Percentiles rank a stretch among this genome's conserved stretches.
Conservation (phyloP, 1,140 invertebrate genomes). For the Triops longicaudatus region DNA sequence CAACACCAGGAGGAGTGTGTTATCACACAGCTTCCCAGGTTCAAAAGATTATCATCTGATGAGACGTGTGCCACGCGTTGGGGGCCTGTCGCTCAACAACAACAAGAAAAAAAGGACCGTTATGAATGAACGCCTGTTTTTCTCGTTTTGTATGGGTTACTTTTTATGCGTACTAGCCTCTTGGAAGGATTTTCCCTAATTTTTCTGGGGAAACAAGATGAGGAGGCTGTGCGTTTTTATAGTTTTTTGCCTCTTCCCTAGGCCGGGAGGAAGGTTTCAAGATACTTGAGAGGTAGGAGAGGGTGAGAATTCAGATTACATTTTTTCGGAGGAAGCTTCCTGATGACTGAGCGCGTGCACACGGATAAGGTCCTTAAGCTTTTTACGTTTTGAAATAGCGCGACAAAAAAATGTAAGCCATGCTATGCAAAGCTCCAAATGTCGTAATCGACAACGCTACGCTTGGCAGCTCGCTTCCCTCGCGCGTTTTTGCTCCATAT, state of each 20-base stretch:
- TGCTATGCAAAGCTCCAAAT: neutral
- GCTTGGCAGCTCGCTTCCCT: conserved; percentile 1
- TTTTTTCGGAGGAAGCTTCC: neutral
- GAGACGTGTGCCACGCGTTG: conserved; percentile 9
- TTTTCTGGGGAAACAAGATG: neutral
- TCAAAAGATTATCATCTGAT: conserved; percentile 8
- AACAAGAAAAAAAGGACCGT: neutral
- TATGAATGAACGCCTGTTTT: conserved; percentile 12
- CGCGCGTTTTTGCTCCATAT: conserved; percentile 13
- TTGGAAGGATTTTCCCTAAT: neutral
- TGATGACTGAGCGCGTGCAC: neutral
- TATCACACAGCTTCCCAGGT: neutral
- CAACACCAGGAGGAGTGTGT: neutral
- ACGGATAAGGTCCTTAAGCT: neutral
- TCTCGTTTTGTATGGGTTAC: neutral
- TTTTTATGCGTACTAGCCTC: neutral
- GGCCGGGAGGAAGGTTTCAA: neutral
- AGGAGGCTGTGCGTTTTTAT: neutral
- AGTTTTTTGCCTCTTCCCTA: neutral
- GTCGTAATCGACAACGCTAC: neutral
- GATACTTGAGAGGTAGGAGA: neutral
- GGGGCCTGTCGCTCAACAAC: neutral
- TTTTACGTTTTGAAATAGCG: neutral
- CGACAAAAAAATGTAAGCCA: neutral
- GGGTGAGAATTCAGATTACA: conserved; percentile 7